A percentile compares a stretch with the other conserved stretches of the same genome.
Evolutionary conservation across 2,113 vertebrate species (phyloP).

Genomic region (Eonycteris spelaea): DNA sequence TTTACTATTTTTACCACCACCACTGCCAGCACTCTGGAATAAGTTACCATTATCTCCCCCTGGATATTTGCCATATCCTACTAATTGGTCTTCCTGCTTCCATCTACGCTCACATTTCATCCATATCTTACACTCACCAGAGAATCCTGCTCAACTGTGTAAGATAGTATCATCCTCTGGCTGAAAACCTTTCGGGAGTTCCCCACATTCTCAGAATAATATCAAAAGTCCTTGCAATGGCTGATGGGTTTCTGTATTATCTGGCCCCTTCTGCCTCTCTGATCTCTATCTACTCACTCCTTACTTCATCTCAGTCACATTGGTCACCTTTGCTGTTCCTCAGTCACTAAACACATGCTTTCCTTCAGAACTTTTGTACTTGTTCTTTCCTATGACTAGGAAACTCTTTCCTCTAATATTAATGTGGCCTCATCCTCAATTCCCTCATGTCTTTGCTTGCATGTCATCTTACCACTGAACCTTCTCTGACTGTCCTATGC

Average conservation of each 20-base stretch:
- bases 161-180: neutral
- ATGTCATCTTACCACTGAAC: neutral
- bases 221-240: neutral
- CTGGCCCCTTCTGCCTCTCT: neutral
- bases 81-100: neutral
- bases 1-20: neutral
- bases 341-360: neutral
- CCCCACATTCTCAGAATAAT: neutral
- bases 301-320: neutral
- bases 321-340: neutral
- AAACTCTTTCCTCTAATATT: neutral
- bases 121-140: neutral
- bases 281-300: neutral
- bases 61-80: neutral
- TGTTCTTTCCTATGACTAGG: neutral
- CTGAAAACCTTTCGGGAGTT: neutral
- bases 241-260: neutral
- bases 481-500: neutral
- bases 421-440: accelerated
- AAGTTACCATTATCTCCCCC: neutral
- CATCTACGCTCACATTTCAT: neutral
- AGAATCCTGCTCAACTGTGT: neutral
- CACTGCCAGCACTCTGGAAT: too few species aligned
- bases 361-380: neutral
- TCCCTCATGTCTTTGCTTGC: neutral